phyloP scores from a whole-genome alignment of 2,113 vertebrate species.

The Bos indicus region DNA sequence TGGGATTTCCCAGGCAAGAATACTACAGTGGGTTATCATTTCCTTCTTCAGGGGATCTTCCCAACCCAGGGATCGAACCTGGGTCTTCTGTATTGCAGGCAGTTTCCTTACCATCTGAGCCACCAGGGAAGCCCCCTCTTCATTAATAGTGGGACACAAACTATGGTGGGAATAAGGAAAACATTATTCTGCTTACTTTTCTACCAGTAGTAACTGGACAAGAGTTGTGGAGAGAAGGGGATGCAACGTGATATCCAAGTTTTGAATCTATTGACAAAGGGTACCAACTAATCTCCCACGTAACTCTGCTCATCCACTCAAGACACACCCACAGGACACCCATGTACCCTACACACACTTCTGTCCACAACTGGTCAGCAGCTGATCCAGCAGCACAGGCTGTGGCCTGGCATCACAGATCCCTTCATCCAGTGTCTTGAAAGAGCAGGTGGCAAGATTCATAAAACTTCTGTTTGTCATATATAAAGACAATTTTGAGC shows the following conservation, averaged over 20 bases:
- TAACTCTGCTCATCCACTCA: background rate
- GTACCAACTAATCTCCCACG: background rate
- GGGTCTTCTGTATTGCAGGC: background rate
- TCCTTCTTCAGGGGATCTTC: background rate
- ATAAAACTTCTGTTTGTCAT: background rate
- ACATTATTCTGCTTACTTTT: background rate
- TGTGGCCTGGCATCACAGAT: background rate
- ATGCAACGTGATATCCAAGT: background rate
- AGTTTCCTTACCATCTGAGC: background rate
- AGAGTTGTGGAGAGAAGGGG: background rate
- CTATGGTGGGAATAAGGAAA: background rate
- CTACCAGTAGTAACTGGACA: background rate
- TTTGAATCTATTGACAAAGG: background rate
- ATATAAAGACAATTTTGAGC: background rate
- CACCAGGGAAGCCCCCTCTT: background rate
- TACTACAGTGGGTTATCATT: background rate
- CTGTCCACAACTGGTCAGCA: too few species aligned
- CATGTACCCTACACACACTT: rapidly evolving
- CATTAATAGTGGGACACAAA: background rate
- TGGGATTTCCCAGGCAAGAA: background rate
- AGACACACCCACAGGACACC: background rate
- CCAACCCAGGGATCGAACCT: background rate
- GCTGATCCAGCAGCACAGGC: too few species aligned
- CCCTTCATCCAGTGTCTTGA: background rate
- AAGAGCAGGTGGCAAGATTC: background rate